phyloP scores from a whole-genome alignment of 92 coral and sea anemone genomes.

The Desmophyllum pertusum region DNA sequence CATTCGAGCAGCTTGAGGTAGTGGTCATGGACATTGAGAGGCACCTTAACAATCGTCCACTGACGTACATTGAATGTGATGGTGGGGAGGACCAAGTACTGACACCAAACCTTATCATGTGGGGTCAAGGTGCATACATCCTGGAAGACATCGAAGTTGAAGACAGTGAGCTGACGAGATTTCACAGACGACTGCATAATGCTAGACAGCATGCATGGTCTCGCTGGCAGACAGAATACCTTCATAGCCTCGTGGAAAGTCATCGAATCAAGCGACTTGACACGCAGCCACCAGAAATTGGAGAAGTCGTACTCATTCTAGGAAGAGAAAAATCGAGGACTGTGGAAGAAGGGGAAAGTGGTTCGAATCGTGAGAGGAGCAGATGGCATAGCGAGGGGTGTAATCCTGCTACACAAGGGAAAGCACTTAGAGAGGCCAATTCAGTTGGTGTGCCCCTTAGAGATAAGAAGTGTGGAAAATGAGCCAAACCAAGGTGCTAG shows the following conservation, averaged over 20 bases:
- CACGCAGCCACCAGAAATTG: neutral
- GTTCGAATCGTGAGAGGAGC: conserved; percentile 12
- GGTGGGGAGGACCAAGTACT: conserved; percentile 43
- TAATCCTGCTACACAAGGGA: conserved; percentile 9
- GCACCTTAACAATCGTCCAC: conserved; percentile 57
- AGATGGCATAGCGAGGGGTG: conserved; percentile 27
- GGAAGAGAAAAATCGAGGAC: conserved; percentile 27
- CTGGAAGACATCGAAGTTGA: conserved; percentile 31
- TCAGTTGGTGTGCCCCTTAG: conserved; percentile 4
- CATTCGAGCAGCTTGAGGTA: conserved; percentile 32
- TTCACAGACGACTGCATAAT: conserved; percentile 17
- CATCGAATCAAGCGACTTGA: neutral
- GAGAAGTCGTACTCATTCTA: conserved; percentile 9
- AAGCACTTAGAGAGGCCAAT: conserved; percentile 12
- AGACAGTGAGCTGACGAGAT: conserved; percentile 15
- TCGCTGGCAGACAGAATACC: neutral
- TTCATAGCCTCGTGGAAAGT: conserved; percentile 10
- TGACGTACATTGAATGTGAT: conserved; percentile 59
- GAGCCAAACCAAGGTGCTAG: too few relatives aligned
- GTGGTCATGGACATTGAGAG: conserved; percentile 57
- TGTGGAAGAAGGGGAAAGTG: conserved; percentile 29
- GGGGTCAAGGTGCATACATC: conserved; percentile 30
- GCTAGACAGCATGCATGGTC: conserved; percentile 41
- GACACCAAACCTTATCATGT: conserved; percentile 50
- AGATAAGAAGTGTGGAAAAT: too few relatives aligned